Evolutionary conservation across 2,888 invertebrate genomes (phyloP).

Genomic region (Epistrophella euchroma): DNA sequence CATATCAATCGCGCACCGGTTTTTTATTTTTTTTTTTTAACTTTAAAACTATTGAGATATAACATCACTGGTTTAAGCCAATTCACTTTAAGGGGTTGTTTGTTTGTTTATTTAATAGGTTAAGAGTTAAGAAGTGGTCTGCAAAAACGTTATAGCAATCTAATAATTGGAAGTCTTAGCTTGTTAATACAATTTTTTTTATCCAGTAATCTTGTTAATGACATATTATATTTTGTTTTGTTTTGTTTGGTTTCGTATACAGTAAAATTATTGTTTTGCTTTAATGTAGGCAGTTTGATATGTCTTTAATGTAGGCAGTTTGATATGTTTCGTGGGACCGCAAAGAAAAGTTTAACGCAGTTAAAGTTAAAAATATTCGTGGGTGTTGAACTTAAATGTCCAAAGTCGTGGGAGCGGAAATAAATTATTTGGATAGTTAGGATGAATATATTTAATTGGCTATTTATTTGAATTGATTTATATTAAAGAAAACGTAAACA

Average conservation of each 20-base stretch:
- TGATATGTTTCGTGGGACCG: neutral
- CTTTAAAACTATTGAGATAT: neutral
- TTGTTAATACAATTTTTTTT: neutral
- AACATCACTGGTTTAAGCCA: neutral
- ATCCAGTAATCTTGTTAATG: neutral
- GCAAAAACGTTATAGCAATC: constrained; percentile 23
- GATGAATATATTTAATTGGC: too few species aligned
- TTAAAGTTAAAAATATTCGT: neutral
- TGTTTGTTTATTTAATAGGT: too few species aligned
- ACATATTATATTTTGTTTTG: neutral
- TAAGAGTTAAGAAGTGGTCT: neutral
- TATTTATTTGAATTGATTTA: too few species aligned
- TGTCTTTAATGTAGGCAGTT: neutral
- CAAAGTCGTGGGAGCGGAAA: too few species aligned
- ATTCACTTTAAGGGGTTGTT: too few species aligned
- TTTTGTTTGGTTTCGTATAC: too few species aligned
- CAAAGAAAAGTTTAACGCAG: neutral
- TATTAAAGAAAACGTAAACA: too few species aligned
- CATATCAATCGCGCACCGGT: too few species aligned
- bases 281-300: too few species aligned
- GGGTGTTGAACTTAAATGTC: neutral
- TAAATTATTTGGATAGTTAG: too few species aligned
- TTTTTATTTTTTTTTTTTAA: neutral
- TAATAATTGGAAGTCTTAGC: constrained; percentile 38
- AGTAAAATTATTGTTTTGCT: too few species aligned